phyloP scores from a whole-genome alignment of 1,140 invertebrate species.

The Helicoverpa zea region DNA sequence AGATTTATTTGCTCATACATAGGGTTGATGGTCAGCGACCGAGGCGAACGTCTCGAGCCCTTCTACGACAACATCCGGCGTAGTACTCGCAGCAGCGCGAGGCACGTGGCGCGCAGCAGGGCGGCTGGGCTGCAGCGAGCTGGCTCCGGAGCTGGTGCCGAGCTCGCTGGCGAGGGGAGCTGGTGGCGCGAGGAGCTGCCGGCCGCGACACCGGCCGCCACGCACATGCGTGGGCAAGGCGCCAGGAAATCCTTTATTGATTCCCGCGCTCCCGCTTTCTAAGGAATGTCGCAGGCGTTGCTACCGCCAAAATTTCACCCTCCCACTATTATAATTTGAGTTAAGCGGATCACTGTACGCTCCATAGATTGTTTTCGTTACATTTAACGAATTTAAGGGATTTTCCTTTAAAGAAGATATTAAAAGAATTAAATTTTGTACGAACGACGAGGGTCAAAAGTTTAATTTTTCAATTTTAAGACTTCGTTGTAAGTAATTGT shows the following conservation, averaged over 20 bases:
- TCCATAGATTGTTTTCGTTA: slow-evolving; percentile 66
- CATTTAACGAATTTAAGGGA: slow-evolving; percentile 56
- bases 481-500: no score
- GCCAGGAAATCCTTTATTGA: slow-evolving; percentile 86
- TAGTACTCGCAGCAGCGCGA: slow-evolving; percentile 5
- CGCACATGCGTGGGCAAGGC: slow-evolving; percentile 85
- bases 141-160: background rate
- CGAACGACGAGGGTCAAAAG: no score
- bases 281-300: slow-evolving; percentile 83
- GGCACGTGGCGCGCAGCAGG: slow-evolving; percentile 2
- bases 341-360: slow-evolving; percentile 69
- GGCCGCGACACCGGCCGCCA: slow-evolving; percentile 61
- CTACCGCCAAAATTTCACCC: slow-evolving; percentile 79
- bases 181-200: slow-evolving; percentile 40
- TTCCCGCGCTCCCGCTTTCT: slow-evolving; percentile 83
- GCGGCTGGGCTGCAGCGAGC: background rate
- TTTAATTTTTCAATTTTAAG: no score
- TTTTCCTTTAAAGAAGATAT: slow-evolving; percentile 37
- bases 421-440: no score
- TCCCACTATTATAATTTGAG: slow-evolving; percentile 72
- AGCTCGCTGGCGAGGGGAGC: background rate
- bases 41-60: slow-evolving; percentile 47
- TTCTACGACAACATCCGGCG: slow-evolving; percentile 51
- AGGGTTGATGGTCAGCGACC: slow-evolving; percentile 67
- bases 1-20: slow-evolving; percentile 83